Base-by-base conservation (phyloP, 23 tunicate species). In the Pegea sp. region DNA sequence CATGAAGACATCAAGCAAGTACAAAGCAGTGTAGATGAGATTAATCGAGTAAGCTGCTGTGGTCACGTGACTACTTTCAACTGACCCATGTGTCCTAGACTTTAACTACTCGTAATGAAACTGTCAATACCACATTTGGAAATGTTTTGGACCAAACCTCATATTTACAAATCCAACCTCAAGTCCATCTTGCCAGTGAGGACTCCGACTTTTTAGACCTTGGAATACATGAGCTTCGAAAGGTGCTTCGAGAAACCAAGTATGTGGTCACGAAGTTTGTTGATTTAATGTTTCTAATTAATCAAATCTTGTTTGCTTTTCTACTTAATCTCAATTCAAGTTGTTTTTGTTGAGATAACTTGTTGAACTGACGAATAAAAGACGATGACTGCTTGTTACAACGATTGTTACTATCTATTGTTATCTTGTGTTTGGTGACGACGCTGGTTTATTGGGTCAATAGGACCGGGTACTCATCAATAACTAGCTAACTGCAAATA, bases 141-240 rank as follows among this genome's bases (percentile, higher is more conserved):
- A 3, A 62, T 21, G 73, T 68, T 0, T 42, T 84, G 11, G 68
- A 84, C 48, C 66, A 84, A 53, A 84, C 95, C 30, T 84, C 84
- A 18, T 84, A 73, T 49, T 20, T 84, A 64, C 62, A 69, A 28
- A 31, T 64, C 6, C 69, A 38, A 16, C 46, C 46, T 11, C 16
- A 11, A 16, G 11, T 38, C 46, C 46, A 16, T 16, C 16, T 38
- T 16, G n/a, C n/a, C n/a, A 38, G 16, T 16, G 46, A 38, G 13
- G 46, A 38, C 46, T 16, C 13, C 13, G 46, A 38, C 13, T 16
- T 38, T 11, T 16, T 38, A 16, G 46, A 38, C 16, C 46, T 38
- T 16, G 46, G 46, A 11, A 16, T 38, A 16, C 11, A 38, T 16
- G 46, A 38, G 13, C 46, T 38, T 16, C 46, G 46, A 16, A 11